Conservation (phyloP, 2,113 vertebrate genomes). For the Scolopax mira region DNA sequence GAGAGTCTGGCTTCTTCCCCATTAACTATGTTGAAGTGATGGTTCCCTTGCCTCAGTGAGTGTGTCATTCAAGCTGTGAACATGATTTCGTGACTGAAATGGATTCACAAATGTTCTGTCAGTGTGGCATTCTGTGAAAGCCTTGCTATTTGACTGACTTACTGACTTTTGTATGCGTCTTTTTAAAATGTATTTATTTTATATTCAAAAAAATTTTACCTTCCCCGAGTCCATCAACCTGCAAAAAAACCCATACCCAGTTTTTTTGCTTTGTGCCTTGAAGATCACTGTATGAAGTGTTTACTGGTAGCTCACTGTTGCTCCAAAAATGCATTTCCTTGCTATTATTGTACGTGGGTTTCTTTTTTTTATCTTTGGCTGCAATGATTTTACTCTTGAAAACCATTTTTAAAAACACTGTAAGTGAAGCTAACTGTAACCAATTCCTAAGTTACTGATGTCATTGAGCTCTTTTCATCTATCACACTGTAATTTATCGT, state of each 20-base stretch:
- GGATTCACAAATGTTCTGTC: slow-evolving; percentile 69
- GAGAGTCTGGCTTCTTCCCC: slow-evolving; percentile 93
- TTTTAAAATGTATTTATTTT: slow-evolving; percentile 86
- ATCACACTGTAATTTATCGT: slow-evolving; percentile 60
- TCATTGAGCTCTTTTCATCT: not conserved
- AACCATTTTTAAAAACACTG: slow-evolving; percentile 12
- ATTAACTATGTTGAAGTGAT: slow-evolving; percentile 93
- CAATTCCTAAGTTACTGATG: slow-evolving; percentile 36
- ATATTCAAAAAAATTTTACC: slow-evolving; percentile 60
- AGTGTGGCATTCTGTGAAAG: slow-evolving; percentile 75
- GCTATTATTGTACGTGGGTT: not conserved
- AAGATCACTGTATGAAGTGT: slow-evolving; percentile 59
- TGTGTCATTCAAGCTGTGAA: slow-evolving; percentile 43
- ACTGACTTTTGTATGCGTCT: slow-evolving; percentile 77
- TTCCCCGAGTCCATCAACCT: slow-evolving; percentile 61
- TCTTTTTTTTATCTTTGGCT: slow-evolving; percentile 10
- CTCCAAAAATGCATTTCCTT: slow-evolving; percentile 52
- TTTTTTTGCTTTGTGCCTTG: slow-evolving; percentile 73
- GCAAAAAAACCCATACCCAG: slow-evolving; percentile 47
- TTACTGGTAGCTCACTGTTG: slow-evolving; percentile 57
- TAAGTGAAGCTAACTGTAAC: slow-evolving; percentile 54
- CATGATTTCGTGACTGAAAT: slow-evolving; percentile 55
- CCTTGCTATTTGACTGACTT: slow-evolving; percentile 74
- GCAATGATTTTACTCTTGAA: slow-evolving; percentile 50
- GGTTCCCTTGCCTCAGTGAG: slow-evolving; percentile 88